Evolutionary conservation across 1,140 invertebrate genomes (phyloP), one percentile per base, ranked within the genome.

Genomic region (Tetragonula clypearis): DNA sequence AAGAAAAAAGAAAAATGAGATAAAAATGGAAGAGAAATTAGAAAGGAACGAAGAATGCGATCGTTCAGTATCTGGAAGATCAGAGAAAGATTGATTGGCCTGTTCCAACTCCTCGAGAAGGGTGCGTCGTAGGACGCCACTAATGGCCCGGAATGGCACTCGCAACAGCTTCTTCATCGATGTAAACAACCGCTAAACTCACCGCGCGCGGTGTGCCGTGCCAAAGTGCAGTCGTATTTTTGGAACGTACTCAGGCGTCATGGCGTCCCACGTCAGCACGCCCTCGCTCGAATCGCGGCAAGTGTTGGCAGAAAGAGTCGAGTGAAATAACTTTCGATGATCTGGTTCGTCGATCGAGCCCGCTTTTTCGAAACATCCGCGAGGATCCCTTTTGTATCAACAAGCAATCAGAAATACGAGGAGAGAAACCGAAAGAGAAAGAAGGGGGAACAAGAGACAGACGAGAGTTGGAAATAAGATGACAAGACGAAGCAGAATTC

Each of bases 91-190:
- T 60, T 12, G 55, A 41, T 76, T 4, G 11, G 23, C 55, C 49
- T 55, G 30, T 30, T 21, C 19, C 21, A 53, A 65, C 84, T 30
- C 19, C 30, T 74, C 55, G 66, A n/a, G 68, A 3, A 56, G 79
- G 73, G n/a, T 74, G 81, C 86, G 90, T 91, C 86, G 87, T 89
- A 90, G 84, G 85, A 88, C 91, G 90, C 88, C 86, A 85, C 90
- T 92, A 92, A 91, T 93, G 92, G 91, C 86, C 79, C 90, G 88
- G 88, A 92, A 90, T 92, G 41, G 41, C 88, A 93, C 87, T 90
- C 80, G 87, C 81, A 92, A 91, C 89, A 93, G 91, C 89, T 93
- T 93, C 88, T 94, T 94, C 93, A 94, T 94, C 92, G 92, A 93
- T 93, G 91, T 93, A 94, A 94, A 94, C 93, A 93, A 93, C 91